A percentile compares a stretch with the other conserved stretches of the same genome.
Conservation (phyloP, 2,797 vertebrate species). For the Alcedo atthis region DNA sequence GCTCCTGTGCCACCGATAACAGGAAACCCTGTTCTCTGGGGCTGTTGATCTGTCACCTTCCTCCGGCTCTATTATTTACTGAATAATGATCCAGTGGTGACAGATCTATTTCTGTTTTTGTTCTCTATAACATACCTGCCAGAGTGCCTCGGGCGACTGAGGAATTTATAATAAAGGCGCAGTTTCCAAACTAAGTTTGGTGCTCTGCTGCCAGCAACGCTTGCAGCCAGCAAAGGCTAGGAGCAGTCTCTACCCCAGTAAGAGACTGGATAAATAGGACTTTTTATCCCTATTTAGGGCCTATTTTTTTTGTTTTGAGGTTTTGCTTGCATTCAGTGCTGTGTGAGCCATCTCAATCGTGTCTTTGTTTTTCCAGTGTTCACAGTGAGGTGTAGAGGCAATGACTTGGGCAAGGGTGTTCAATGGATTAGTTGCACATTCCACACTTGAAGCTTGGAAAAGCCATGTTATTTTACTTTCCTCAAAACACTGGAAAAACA, state of each 20-base stretch:
- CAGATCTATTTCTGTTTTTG: conserved; percentile 62
- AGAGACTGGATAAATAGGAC: background rate
- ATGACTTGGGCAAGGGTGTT: background rate
- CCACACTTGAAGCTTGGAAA: background rate
- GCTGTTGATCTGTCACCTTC: conserved; percentile 33
- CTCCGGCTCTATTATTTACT: conserved; percentile 35
- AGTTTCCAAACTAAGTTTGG: conserved; percentile 27
- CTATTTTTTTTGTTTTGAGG: background rate
- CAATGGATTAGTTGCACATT: fast-evolving
- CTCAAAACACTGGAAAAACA: background rate
- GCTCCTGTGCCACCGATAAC: background rate
- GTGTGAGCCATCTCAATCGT: fast-evolving
- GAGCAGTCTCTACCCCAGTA: background rate
- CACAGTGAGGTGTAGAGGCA: background rate
- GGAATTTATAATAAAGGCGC: conserved; percentile 52
- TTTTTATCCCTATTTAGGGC: background rate
- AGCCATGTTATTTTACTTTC: background rate
- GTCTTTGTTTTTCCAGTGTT: background rate
- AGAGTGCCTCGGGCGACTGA: background rate
- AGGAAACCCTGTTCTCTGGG: background rate
- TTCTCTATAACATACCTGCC: conserved; percentile 50
- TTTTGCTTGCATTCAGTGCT: background rate
- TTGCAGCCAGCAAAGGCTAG: background rate
- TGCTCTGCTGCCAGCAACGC: background rate
- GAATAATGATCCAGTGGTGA: background rate